Evolutionary conservation across 2,888 invertebrate species (phyloP).

Genomic region (Chorisops tibialis): DNA sequence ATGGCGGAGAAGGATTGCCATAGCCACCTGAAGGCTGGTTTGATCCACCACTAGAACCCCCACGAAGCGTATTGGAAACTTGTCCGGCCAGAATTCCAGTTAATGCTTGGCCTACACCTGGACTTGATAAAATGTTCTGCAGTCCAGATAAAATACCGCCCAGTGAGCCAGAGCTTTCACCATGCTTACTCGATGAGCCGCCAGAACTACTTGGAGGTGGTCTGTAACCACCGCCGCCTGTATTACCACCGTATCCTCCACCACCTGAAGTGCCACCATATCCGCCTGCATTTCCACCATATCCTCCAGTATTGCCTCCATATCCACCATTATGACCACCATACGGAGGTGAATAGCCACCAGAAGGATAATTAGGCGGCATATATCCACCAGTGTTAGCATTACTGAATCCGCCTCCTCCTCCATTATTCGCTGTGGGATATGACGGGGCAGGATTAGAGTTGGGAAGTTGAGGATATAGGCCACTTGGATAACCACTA

Average conservation of each 20-base stretch:
- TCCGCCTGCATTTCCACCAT: conserved; percentile 40
- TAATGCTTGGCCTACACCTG: conserved; percentile 49
- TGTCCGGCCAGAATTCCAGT: conserved; percentile 50
- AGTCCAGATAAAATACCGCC: conserved; percentile 19
- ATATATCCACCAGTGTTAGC: conserved; percentile 43
- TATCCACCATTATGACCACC: conserved; percentile 21
- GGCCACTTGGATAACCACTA: conserved; percentile 28
- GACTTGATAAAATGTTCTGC: conserved; percentile 44
- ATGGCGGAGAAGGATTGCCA: conserved; percentile 20
- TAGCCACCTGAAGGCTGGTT: conserved; percentile 31
- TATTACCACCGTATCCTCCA: not conserved
- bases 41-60: conserved; percentile 40
- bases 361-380: conserved; percentile 37
- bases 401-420: conserved; percentile 41
- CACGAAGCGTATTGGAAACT: conserved; percentile 47
- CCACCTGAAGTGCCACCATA: conserved; percentile 36
- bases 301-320: conserved; percentile 23
- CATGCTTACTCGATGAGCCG: not conserved
- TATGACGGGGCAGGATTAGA: conserved; percentile 32
- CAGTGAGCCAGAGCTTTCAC: conserved; percentile 19
- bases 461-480: conserved; percentile 32
- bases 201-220: not conserved
- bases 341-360: conserved; percentile 40
- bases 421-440: conserved; percentile 38
- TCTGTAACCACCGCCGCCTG: not conserved